These are phyloP conservation scores for Colinus virginianus DNA, from an alignment of 2,113 vertebrate species.

Conservation along the genomic window DNA sequence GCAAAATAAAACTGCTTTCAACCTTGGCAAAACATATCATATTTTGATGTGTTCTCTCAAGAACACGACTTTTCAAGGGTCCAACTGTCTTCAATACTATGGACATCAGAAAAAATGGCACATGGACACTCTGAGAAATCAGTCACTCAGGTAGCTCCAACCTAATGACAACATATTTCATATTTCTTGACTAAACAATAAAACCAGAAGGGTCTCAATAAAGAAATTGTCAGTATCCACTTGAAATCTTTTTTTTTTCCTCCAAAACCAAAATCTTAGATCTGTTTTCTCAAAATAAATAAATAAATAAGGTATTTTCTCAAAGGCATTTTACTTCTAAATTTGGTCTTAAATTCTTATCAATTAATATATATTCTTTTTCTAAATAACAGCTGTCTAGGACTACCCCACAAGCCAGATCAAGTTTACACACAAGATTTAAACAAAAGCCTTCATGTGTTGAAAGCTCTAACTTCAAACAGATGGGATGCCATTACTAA, in stretches of 20 bases:
- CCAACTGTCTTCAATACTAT: background rate
- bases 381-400: background rate
- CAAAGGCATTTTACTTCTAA: background rate
- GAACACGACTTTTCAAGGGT: background rate
- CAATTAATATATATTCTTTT: background rate
- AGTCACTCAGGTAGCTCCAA: background rate
- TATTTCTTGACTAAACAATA: background rate
- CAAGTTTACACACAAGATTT: background rate
- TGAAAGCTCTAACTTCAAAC: constrained; percentile 51
- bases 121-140: background rate
- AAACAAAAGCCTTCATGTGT: background rate
- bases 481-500: constrained; percentile 71
- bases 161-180: background rate
- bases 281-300: background rate
- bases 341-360: background rate
- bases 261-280: background rate
- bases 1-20: background rate
- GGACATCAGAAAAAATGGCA: background rate
- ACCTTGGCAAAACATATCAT: background rate
- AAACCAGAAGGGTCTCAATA: background rate
- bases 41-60: background rate
- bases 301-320: background rate
- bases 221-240: background rate
- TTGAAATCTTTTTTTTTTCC: background rate
- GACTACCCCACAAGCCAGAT: background rate